Evolutionary conservation across 2,888 invertebrate genomes (phyloP), one percentile per base, ranked within the genome.

Genomic region (Conchocele bisecta): DNA sequence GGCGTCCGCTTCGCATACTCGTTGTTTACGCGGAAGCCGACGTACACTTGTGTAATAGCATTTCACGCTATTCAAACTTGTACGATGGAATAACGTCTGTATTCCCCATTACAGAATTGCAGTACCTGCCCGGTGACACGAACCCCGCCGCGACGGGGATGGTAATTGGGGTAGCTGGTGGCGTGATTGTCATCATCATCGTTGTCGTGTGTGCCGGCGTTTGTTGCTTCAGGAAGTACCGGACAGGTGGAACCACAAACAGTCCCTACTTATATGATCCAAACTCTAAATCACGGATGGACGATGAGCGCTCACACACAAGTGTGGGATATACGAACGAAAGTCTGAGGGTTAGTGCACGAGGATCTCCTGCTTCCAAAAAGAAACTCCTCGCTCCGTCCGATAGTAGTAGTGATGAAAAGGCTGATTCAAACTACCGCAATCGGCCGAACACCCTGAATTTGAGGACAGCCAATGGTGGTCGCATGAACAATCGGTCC

Each of bases 151-250:
- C 79, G 29, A 78, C 82, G 11, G 85, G 85, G 0, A 42, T 86
- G 26, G 79, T 88, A 22, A 80, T 82, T 26, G 88, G 88, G 11
- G 76, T 86, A 20, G 83, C 84, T 4, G 83, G 75, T 11, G 82
- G 80, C n/a, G 66, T 86, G 15, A 79, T 87, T 58, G 77, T 67
- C 4, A 46, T 86, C 13, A 67, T 88, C 11, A 63, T 86, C 22
- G 54, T 87, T 9, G 37, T 81, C 2, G 66, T 79, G 15, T 75
- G 84, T 35, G 41, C 84, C 15, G 80, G 77, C 1, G 67, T 83
- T 9, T 87, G 86, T 58, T 86, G 86, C 58, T 85, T 82, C 48
- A 58, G 75, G 6, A 82, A 74, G 41, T 73, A 79, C 33, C 65
- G 61, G 6, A 51, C 31, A n/a, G 7, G 67, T 2, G 61, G 65